Conservation (phyloP, 2,888 invertebrate species). For the Sphecodes monilicornis region DNA sequence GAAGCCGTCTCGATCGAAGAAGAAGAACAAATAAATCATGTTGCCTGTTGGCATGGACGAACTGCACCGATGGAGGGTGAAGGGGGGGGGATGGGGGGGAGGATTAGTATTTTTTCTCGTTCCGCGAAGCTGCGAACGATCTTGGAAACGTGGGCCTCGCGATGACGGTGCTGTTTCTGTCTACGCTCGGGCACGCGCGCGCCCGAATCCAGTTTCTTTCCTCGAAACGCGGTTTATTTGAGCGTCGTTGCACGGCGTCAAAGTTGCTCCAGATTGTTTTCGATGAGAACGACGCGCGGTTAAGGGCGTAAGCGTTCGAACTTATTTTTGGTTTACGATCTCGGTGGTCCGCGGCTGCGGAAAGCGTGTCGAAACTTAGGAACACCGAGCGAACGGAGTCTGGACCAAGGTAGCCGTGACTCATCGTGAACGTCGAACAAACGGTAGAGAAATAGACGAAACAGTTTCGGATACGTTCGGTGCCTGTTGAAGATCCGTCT, state of each 20-base stretch:
- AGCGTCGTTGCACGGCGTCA: constrained; percentile 34
- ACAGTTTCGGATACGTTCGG: background rate
- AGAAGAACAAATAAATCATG: constrained; percentile 84
- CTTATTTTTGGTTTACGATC: constrained; percentile 57
- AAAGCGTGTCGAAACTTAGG: background rate
- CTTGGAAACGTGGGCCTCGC: background rate
- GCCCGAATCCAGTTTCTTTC: background rate
- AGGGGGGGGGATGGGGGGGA: no score
- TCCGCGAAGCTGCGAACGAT: background rate
- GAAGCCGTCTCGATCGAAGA: constrained; percentile 84
- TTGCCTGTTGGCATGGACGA: background rate
- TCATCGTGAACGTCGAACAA: background rate
- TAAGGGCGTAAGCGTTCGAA: constrained; percentile 34
- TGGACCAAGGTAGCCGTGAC: background rate
- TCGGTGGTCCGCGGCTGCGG: constrained; percentile 20
- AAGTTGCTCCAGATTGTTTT: constrained; percentile 40
- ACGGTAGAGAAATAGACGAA: constrained; percentile 9
- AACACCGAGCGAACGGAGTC: constrained; percentile 6
- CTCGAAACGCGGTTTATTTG: constrained; percentile 22
- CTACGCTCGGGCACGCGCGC: background rate
- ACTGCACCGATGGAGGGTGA: no score
- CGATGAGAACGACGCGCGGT: constrained; percentile 41
- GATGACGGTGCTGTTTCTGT: background rate
- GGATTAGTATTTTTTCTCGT: background rate
- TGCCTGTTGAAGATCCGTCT: background rate